Conservation (phyloP, 2,113 vertebrate species). For the Parotia lawesii region DNA sequence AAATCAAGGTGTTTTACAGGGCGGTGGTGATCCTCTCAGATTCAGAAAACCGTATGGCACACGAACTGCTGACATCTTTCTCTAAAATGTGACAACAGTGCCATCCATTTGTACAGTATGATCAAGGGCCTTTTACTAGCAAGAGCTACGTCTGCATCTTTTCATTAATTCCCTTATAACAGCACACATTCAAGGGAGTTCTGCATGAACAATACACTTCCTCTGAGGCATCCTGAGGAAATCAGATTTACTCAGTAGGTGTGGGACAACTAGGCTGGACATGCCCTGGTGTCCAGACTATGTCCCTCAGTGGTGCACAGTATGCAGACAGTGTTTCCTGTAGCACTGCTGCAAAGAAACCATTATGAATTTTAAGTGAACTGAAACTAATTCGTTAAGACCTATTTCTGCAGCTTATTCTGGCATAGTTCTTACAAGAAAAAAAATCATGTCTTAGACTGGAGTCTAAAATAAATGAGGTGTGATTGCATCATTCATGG, state of each 20-base stretch:
- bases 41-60: not conserved
- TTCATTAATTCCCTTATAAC: not conserved
- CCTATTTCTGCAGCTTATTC: not conserved
- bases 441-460: not conserved
- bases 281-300: rapidly evolving
- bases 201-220: not conserved
- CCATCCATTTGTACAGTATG: not conserved
- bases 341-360: not conserved
- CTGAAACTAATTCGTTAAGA: not conserved
- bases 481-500: not conserved
- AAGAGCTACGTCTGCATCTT: not conserved
- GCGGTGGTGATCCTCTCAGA: not conserved
- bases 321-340: not conserved
- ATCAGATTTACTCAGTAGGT: not conserved
- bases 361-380: not conserved
- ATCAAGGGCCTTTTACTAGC: not conserved
- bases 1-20: not conserved
- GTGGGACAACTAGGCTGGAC: not conserved
- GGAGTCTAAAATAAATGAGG: not conserved
- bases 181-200: not conserved
- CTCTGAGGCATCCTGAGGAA: not conserved
- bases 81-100: not conserved
- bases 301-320: not conserved
- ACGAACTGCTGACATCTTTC: not conserved
- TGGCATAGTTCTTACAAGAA: not conserved